Conservation (phyloP, 2,797 vertebrate species). For the Anas georgica region DNA sequence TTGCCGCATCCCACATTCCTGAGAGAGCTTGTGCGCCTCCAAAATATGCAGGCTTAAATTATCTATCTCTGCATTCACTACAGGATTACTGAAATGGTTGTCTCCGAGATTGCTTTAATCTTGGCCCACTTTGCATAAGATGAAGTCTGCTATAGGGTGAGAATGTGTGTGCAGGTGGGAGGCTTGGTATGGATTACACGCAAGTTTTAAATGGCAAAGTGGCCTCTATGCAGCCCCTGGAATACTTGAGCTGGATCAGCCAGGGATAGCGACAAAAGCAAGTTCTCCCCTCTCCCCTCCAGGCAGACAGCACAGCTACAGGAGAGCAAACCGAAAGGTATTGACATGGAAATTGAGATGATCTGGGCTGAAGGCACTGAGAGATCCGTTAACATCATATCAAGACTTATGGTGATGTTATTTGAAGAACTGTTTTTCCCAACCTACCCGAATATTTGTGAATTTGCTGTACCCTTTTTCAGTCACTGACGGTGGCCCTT, state of each 20-base stretch:
- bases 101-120: background rate
- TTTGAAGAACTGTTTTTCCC: background rate
- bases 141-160: background rate
- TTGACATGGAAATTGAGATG: background rate
- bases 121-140: background rate
- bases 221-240: background rate
- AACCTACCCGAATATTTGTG: background rate
- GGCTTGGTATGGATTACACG: background rate
- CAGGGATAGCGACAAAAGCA: background rate
- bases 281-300: background rate
- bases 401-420: fast-evolving
- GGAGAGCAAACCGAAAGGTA: background rate
- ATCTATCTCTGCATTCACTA: background rate
- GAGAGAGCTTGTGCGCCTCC: background rate
- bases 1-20: background rate
- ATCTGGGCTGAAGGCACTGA: background rate
- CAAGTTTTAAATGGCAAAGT: background rate
- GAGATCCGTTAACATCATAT: background rate
- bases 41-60: background rate
- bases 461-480: background rate
- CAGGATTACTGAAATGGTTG: background rate
- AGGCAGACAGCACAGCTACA: background rate
- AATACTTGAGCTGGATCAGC: background rate
- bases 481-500: background rate
- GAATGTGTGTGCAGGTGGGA: background rate